Conservation (phyloP, 2,797 vertebrate genomes). For the Enteromius afrohamiltoni region DNA sequence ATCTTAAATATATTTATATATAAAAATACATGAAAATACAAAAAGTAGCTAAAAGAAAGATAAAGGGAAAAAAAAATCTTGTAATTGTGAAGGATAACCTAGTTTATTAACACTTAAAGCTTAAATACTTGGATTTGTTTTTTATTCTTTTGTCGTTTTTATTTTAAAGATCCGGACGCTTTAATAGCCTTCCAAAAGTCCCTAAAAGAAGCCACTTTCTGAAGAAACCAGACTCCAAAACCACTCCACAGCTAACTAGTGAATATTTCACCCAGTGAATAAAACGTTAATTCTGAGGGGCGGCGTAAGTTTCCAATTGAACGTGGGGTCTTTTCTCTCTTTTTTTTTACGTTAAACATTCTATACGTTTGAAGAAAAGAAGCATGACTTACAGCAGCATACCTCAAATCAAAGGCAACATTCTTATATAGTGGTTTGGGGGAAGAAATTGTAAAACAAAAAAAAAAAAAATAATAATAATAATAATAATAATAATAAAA, state of each 20-base stretch:
- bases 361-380: constrained; percentile 66
- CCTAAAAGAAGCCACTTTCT: constrained; percentile 49
- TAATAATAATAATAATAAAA: constrained; percentile 9
- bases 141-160: background rate
- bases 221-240: constrained; percentile 49
- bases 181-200: constrained; percentile 55
- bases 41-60: constrained; percentile 76
- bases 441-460: constrained; percentile 50
- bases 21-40: constrained; percentile 82
- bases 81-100: constrained; percentile 70
- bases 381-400: constrained; percentile 77
- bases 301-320: constrained; percentile 20
- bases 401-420: constrained; percentile 77
- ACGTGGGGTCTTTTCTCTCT: constrained; percentile 47
- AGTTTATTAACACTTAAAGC: constrained; percentile 77
- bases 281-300: constrained; percentile 39
- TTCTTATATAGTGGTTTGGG: constrained; percentile 68
- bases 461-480: background rate
- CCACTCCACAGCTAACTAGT: constrained; percentile 42
- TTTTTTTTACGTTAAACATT: constrained; percentile 63
- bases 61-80: constrained; percentile 68
- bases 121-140: constrained; percentile 70
- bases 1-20: constrained; percentile 81
- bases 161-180: constrained; percentile 65
- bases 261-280: constrained; percentile 45